These are phyloP conservation scores for Lathronympha strigana DNA, from an alignment of 2,888 invertebrate species.

Conservation along the genomic window DNA sequence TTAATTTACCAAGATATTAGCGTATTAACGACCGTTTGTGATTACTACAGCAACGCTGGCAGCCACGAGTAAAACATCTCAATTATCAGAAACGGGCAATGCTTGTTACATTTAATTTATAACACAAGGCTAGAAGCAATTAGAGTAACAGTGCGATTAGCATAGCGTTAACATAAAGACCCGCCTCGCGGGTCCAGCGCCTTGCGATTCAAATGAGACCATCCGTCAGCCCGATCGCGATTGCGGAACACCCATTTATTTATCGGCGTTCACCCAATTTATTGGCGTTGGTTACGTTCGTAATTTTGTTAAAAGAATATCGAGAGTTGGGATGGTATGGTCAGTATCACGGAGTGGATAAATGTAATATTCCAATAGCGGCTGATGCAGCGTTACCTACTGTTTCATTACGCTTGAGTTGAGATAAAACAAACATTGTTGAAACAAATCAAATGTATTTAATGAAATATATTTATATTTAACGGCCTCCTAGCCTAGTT, in stretches of 20 bases:
- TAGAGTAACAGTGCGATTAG: conserved; percentile 30
- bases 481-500: too few species aligned
- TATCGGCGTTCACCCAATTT: conserved; percentile 24
- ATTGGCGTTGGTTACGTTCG: conserved; percentile 4
- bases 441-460: too few species aligned
- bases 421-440: too few species aligned
- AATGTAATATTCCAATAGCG: too few species aligned
- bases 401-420: too few species aligned
- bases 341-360: too few species aligned
- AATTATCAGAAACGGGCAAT: too few species aligned
- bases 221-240: conserved; percentile 29
- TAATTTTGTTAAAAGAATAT: conserved; percentile 22
- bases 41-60: not conserved
- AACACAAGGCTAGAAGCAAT: conserved; percentile 22
- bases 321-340: not conserved
- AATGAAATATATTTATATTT: too few species aligned
- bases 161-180: conserved; percentile 27
- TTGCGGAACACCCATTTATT: conserved; percentile 23
- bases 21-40: too few species aligned
- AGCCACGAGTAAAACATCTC: not conserved
- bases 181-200: conserved; percentile 16
- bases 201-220: conserved; percentile 28
- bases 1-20: too few species aligned
- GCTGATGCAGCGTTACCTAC: too few species aligned
- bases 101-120: not conserved